A percentile compares a stretch with the other conserved stretches of the same genome.
phyloP scores from a whole-genome alignment of 2,888 invertebrate species.

The Empis livida region DNA sequence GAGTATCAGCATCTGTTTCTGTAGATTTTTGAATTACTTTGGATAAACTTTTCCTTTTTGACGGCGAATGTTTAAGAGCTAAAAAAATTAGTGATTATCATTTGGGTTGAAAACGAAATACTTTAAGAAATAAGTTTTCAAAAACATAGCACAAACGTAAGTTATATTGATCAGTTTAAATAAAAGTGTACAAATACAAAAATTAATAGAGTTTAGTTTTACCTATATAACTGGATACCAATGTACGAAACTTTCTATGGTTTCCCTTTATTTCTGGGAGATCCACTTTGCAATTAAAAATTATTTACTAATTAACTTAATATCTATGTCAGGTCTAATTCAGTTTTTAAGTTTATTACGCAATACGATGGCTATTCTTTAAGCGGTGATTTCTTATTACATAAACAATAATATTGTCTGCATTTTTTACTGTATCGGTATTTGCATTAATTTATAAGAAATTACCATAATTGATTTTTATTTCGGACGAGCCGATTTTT shows the following conservation, averaged over 20 bases:
- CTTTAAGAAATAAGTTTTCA: not conserved
- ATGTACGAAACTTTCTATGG: constrained; percentile 98
- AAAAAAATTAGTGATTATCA: constrained; percentile 21
- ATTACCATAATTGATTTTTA: too few relatives aligned
- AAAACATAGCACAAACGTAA: not conserved
- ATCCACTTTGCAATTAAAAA: constrained; percentile 63
- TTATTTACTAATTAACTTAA: constrained; percentile 13
- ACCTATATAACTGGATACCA: constrained; percentile 99
- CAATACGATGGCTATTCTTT: too few relatives aligned
- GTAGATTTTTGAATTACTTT: constrained; percentile 52
- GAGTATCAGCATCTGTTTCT: constrained; percentile 57
- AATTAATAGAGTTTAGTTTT: constrained; percentile 31
- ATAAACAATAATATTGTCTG: too few relatives aligned
- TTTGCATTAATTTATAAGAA: too few relatives aligned
- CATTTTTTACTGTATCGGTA: too few relatives aligned
- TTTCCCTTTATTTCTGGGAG: constrained; percentile 97
- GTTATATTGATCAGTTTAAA: not conserved
- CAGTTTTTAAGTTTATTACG: too few relatives aligned
- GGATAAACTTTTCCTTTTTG: constrained; percentile 83
- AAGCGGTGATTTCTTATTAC: too few relatives aligned
- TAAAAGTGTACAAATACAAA: not conserved
- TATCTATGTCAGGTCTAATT: not conserved
- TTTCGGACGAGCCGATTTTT: too few relatives aligned
- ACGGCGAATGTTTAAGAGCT: constrained; percentile 94
- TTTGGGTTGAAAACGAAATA: not conserved